Evolutionary conservation across 2,888 invertebrate genomes (phyloP).

Genomic region (Deroplatys truncata): DNA sequence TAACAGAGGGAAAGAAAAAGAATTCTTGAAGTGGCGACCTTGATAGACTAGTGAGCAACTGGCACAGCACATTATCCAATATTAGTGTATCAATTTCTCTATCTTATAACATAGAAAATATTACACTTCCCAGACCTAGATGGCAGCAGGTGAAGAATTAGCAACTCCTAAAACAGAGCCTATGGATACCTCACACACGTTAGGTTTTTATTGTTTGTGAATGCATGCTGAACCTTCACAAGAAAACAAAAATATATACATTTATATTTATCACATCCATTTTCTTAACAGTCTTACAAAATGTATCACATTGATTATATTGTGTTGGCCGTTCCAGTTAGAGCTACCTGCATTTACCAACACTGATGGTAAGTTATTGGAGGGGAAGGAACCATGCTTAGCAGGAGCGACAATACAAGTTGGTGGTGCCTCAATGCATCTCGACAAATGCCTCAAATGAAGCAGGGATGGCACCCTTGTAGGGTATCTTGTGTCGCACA

Average conservation of each 20-base stretch:
- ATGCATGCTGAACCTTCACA: background rate
- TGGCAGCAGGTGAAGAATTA: background rate
- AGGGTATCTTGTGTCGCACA: slow-evolving; percentile 42
- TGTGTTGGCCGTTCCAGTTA: background rate
- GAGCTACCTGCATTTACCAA: background rate
- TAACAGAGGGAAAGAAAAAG: background rate
- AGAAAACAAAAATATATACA: background rate
- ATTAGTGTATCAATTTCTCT: background rate
- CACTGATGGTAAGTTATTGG: background rate
- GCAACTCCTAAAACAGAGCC: slow-evolving; percentile 16
- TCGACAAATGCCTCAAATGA: slow-evolving; percentile 45
- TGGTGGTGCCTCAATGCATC: slow-evolving; percentile 39
- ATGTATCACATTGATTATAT: slow-evolving; percentile 11
- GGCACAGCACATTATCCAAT: background rate
- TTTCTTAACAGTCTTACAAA: slow-evolving; percentile 18
- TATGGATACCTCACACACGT: background rate
- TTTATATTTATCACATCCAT: slow-evolving; percentile 4
- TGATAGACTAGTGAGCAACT: slow-evolving; percentile 6
- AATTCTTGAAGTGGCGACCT: background rate
- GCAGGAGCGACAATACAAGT: background rate
- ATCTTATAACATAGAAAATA: background rate
- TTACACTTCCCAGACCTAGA: background rate
- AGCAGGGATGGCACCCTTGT: slow-evolving; percentile 43
- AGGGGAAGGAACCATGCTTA: background rate
- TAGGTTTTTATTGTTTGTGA: background rate